Evolutionary conservation across 2,113 vertebrate species (phyloP), one percentile per base, ranked within the genome.

Genomic region (Corythaixoides concolor): DNA sequence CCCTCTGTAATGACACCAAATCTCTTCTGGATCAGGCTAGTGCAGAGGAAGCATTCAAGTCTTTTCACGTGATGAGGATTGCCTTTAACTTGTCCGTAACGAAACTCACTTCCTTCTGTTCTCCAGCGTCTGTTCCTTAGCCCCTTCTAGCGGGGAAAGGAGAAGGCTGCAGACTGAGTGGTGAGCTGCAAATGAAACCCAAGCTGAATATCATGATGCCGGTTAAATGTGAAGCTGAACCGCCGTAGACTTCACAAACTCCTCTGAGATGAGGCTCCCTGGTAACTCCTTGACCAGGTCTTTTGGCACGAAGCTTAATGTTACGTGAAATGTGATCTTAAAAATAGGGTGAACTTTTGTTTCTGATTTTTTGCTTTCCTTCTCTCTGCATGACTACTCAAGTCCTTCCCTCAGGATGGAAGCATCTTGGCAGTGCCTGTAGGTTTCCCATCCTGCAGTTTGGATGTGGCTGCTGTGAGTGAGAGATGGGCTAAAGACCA

Each of bases 91-190:
- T 32, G 64, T 10, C 33, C 7, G 0, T 9, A 16, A 13, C 0
- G 1, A 10, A 59, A 13, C 50, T 72, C 23, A 4, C 4, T 8
- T 2, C 23, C 3, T 68, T 32, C 56, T 68, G 39, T 33, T 41
- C 35, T 8, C 58, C 58, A 4, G 30, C 24, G 33, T 13, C 56
- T 75, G 49, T 47, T 24, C 58, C 74, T 72, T 33, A 85, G 95
- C 84, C 50, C 89, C 89, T 82, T 89, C 93, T 94, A 89, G 87
- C 12, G 85, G 91, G 63, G 76, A 43, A 85, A 78, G 39, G 32
- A 50, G 52, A 63, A 63, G 56, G 79, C 47, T 95, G 93, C 95
- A 95, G 56, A 7, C 19, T 5, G 24, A 23, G 11, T 3, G 16
- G 15, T 41, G 30, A 26, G 47, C 60, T 12, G 60, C 28, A 6